Evolutionary conservation across 2,113 vertebrate genomes (phyloP), one percentile per base, ranked within the genome.

Genomic region (Mesoclemmys tuberculata): DNA sequence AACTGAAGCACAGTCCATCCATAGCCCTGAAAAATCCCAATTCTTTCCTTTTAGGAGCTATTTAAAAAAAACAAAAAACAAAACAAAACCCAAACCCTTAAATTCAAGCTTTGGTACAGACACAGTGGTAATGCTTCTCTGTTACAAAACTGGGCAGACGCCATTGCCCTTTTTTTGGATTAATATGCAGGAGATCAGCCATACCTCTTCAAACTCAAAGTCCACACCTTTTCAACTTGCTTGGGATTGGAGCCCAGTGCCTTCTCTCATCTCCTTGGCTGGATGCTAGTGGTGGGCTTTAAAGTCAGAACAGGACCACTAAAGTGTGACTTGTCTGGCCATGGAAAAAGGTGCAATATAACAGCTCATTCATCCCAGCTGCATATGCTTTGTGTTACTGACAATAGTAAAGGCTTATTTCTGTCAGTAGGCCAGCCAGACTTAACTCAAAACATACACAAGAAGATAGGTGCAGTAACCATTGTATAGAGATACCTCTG

Each of bases 1-100:
- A 87, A 85, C n/a, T 77, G 87, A 96, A 93, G 90, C 86, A 52
- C 61, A 38, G 84, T 92, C 82, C 78, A 51, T 93, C 93, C 96
- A 93, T 90, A 93, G 93, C 87, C 86, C 87, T 95, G 82, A 93
- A 87, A 92, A 95, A 82, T 89, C 27, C 49, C 95, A 94, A 87
- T 68, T 79, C 48, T 96, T 41, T 74, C 41, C 11, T 75, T 75
- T 75, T 75, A 44, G 41, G 41, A 27, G 13, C 44, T 77, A 58
- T 10, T 68, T 22, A 74, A 74, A 38, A 74, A 31, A 35, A 31
- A 14, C 5, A 49, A 49, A 49, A 49, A 49, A 27, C 6, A 49
- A 27, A 29, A 31, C 8, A 18, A 21, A 38, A 2, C 35, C 35
- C 10, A n/a, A n/a, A 68, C 14, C 35, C 64, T 68, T 68, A 68